These are phyloP conservation scores for Ischnus inquisitorius DNA, from an alignment of 2,888 invertebrate species.

Conservation along the genomic window DNA sequence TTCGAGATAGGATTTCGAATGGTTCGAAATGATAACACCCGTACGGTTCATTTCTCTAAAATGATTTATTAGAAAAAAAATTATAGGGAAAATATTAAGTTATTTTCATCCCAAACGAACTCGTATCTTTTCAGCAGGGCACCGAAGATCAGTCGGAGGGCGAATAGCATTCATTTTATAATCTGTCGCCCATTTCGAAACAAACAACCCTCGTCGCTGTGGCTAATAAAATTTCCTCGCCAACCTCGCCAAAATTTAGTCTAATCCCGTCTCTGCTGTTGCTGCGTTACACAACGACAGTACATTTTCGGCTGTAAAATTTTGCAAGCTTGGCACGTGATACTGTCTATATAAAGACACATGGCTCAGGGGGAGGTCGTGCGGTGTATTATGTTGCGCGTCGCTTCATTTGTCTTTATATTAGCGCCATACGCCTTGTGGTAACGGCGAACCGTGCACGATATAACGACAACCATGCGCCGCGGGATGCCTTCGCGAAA, in stretches of 20 bases:
- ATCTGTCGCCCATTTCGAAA: conserved; percentile 78
- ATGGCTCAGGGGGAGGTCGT: conserved; percentile 75
- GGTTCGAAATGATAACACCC: not conserved
- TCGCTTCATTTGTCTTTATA: conserved; percentile 83
- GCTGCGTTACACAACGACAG: conserved; percentile 63
- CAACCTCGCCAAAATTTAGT: conserved; percentile 73
- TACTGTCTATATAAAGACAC: conserved; percentile 81
- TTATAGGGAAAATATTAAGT: not conserved
- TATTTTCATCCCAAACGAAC: not conserved
- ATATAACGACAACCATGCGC: conserved; percentile 63
- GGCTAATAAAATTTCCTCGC: conserved; percentile 78
- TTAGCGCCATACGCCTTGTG: conserved; percentile 68
- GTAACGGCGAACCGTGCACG: conserved; percentile 60
- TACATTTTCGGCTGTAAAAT: conserved; percentile 70
- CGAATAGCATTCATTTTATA: conserved; percentile 76
- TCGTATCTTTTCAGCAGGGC: conserved; percentile 2
- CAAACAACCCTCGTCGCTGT: conserved; percentile 76
- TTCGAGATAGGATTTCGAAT: not conserved
- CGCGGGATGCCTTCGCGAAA: conserved; percentile 53
- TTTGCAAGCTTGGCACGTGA: conserved; percentile 70
- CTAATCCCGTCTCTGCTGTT: conserved; percentile 33
- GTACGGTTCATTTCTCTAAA: not conserved
- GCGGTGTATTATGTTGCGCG: conserved; percentile 64
- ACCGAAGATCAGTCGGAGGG: not conserved
- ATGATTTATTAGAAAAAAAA: not conserved